Evolutionary conservation across 2,113 vertebrate genomes (phyloP).

Genomic region (Gymnarchus niloticus): DNA sequence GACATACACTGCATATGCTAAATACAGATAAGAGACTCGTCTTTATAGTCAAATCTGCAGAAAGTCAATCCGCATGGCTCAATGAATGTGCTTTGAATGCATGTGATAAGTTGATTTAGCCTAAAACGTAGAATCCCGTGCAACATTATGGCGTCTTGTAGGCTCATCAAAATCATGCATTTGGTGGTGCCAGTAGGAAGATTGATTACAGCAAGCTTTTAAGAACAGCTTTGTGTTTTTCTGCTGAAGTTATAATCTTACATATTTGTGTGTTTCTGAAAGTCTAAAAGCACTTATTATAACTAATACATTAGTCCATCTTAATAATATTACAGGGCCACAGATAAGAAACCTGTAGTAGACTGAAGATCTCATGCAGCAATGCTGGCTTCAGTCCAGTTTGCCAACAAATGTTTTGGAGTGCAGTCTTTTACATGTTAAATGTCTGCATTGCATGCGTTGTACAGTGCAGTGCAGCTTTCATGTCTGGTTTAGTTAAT

Average conservation of each 20-base stretch:
- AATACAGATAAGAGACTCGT: conserved; percentile 26
- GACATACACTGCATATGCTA: conserved; percentile 20
- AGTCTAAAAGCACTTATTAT: conserved; percentile 11
- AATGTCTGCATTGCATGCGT: neutral
- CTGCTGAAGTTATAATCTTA: conserved; percentile 3
- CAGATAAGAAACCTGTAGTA: neutral
- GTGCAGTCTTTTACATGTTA: neutral
- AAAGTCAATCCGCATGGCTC: conserved; percentile 19
- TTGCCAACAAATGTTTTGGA: neutral
- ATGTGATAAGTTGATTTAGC: conserved; percentile 20
- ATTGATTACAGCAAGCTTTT: neutral
- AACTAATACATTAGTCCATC: neutral
- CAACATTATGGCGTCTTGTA: neutral
- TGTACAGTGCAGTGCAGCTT: neutral
- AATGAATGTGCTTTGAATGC: conserved; percentile 26
- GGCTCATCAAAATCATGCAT: conserved; percentile 10
- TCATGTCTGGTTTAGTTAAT: neutral
- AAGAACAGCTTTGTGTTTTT: conserved; percentile 8
- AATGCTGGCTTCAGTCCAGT: neutral
- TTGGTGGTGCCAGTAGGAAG: neutral
- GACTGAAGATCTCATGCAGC: neutral
- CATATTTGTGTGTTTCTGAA: conserved; percentile 1
- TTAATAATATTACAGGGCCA: neutral
- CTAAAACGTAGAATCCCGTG: conserved; percentile 6
- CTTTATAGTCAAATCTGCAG: conserved; percentile 15